These are phyloP conservation scores for Hydrophis major DNA, from an alignment of 2,797 vertebrate species.

Conservation along the genomic window DNA sequence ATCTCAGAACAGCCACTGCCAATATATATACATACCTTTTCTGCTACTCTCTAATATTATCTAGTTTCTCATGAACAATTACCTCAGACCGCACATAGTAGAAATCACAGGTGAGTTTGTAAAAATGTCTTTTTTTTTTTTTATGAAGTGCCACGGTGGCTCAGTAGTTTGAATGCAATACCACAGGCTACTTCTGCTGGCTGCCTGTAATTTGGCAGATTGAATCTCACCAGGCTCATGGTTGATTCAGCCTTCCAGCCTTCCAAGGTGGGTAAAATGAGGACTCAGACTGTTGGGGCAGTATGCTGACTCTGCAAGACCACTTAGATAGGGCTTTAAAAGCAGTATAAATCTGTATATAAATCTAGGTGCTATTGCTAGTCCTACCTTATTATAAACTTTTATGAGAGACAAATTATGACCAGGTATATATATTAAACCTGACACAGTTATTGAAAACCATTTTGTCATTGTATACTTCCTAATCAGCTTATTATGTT, in stretches of 20 bases:
- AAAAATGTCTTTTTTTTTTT: constrained; percentile 65
- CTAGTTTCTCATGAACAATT: constrained; percentile 55
- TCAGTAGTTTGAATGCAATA: too few relatives aligned
- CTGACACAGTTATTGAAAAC: constrained; percentile 69
- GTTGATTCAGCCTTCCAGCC: too few relatives aligned
- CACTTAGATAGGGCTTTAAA: too few relatives aligned
- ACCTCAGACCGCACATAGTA: constrained; percentile 46
- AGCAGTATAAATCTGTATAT: too few relatives aligned
- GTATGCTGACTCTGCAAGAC: too few relatives aligned
- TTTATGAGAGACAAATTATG: constrained; percentile 69
- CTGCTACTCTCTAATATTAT: constrained; percentile 24
- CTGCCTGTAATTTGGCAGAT: too few relatives aligned
- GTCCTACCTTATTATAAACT: constrained; percentile 67
- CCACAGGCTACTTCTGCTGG: too few relatives aligned
- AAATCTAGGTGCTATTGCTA: too few relatives aligned
- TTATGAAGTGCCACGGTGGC: constrained; percentile 47
- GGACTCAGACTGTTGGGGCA: too few relatives aligned
- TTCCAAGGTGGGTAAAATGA: too few relatives aligned
- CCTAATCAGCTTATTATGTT: constrained; percentile 65
- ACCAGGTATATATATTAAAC: constrained; percentile 66
- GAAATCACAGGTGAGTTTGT: constrained; percentile 59
- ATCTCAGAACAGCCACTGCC: background rate
- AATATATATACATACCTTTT: constrained; percentile 29
- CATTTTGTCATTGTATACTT: constrained; percentile 60
- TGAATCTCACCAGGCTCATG: too few relatives aligned